Conservation (phyloP, 2,797 vertebrate species). For the Pseudotriccus pelzelni region DNA sequence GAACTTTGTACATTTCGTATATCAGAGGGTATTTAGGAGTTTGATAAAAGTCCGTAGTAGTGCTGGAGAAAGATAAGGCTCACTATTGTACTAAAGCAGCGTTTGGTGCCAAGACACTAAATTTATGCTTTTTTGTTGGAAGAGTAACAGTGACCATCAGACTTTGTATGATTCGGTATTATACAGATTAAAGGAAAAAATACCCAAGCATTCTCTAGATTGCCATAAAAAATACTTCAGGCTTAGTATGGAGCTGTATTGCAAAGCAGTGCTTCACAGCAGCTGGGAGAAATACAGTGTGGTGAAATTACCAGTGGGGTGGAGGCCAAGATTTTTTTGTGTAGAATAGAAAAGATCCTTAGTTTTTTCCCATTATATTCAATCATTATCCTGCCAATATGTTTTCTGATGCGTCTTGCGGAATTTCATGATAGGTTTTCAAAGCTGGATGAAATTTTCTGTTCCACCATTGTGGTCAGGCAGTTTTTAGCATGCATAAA, state of each 20-base stretch:
- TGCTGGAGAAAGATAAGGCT: slow-evolving; percentile 63
- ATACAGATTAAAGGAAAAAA: not conserved
- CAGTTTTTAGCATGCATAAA: not conserved
- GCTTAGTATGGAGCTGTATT: not conserved
- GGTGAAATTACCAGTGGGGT: not conserved
- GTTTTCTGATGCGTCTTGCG: not conserved
- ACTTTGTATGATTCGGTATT: not conserved
- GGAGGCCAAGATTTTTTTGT: not conserved
- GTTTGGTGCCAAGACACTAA: slow-evolving; percentile 7
- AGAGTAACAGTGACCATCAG: not conserved
- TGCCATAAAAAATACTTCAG: not conserved
- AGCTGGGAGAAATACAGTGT: not conserved
- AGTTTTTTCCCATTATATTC: not conserved
- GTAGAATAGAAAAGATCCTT: not conserved
- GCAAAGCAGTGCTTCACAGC: not conserved
- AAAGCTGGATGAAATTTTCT: not conserved
- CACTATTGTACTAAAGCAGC: slow-evolving; percentile 42
- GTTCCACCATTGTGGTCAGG: not conserved
- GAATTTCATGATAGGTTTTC: not conserved
- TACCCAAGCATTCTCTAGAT: not conserved
- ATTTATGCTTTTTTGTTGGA: slow-evolving; percentile 28
- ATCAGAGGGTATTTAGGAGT: not conserved
- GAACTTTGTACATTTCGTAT: slow-evolving; percentile 15
- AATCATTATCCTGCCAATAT: not conserved
- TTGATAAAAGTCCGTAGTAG: not conserved